Evolutionary conservation across 2,888 invertebrate genomes (phyloP).

Genomic region (Unio pictorum): DNA sequence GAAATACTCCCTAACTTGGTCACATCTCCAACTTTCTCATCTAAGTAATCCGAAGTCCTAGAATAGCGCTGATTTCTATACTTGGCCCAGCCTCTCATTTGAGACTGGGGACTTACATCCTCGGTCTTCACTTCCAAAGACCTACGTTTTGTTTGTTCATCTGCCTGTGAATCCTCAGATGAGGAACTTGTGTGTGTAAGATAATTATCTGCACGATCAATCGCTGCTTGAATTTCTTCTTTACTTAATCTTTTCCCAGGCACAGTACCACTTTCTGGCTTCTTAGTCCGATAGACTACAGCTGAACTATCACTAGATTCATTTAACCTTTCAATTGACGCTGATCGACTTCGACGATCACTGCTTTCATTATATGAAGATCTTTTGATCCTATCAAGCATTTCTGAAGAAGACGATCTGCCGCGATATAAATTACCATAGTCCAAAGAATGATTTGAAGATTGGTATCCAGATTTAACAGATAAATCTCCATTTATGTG

Average conservation of each 20-base stretch:
- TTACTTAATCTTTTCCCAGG: slow-evolving; percentile 49
- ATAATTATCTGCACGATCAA: slow-evolving; percentile 57
- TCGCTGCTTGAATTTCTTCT: slow-evolving; percentile 58
- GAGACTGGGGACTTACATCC: slow-evolving; percentile 11
- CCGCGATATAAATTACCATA: slow-evolving; percentile 28
- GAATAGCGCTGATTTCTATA: slow-evolving; percentile 35
- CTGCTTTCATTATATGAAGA: no score
- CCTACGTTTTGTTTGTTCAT: slow-evolving; percentile 21
- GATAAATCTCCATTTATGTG: slow-evolving; percentile 15
- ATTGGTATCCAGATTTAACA: slow-evolving; percentile 35
- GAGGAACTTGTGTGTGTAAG: slow-evolving; percentile 36
- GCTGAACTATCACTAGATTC: slow-evolving; percentile 22
- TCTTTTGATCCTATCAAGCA: not conserved
- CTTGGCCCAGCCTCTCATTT: slow-evolving; percentile 34
- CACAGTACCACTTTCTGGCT: slow-evolving; percentile 18
- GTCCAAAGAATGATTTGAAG: slow-evolving; percentile 25
- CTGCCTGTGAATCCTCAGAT: slow-evolving; percentile 35
- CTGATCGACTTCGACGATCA: slow-evolving; percentile 7
- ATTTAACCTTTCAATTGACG: slow-evolving; percentile 15
- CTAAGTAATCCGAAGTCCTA: slow-evolving; percentile 28
- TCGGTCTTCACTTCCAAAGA: slow-evolving; percentile 27
- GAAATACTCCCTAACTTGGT: slow-evolving; percentile 38
- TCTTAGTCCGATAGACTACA: slow-evolving; percentile 19
- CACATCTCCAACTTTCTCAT: slow-evolving; percentile 37
- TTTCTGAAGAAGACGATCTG: slow-evolving; percentile 32